Base-by-base conservation (phyloP, 2,888 invertebrate genomes). In the Drosophila mettleri region DNA sequence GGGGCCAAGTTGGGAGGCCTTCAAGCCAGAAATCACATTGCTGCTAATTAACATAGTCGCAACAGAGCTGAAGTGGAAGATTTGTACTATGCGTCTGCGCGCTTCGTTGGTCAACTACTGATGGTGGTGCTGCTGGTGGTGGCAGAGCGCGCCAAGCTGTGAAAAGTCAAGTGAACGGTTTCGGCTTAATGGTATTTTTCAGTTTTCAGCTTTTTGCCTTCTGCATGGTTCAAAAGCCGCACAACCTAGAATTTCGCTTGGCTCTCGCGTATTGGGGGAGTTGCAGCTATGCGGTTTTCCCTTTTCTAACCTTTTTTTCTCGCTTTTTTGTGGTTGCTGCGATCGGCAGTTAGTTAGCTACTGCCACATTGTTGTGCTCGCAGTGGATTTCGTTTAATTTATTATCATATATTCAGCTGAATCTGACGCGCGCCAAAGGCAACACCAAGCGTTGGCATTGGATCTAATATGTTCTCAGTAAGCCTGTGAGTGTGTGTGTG, bases 351-450 rank as follows among this genome's bases (percentile, higher is more conserved):
- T 61, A 64, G 72, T 66, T 64, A 36, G 69, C 52, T 60, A 41
- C 59, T 72, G 41, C 60, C 41, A 60, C 63, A 41, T 60, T 55
- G 34, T 62, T 8, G 48, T 46, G 43, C 51, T 51, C 51, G 64
- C 45, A 49, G 69, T 72, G 80, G 76, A 88, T 82, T 86, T 89
- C 72, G 70, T 78, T 88, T 88, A 88, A 88, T 90, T 88, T 90
- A 88, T 89, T 89, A 86, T 84, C 90, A 89, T 90, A 88, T 86
- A 86, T 88, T 85, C 88, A 83, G 81, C 54, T 73, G 89, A 78
- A 83, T 80, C 73, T 77, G 82, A 90, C 78, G 86, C 86, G 79
- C 70, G 83, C 77, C 73, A 84, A 74, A 67, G 83, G 83, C 83
- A 80, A 82, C 80, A 80, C 76, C 76, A 79, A 76, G 59, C 59